Percentiles rank a stretch among this genome's conserved stretches.
phyloP scores from a whole-genome alignment of 2,113 vertebrate genomes.

The Ictalurus punctatus region DNA sequence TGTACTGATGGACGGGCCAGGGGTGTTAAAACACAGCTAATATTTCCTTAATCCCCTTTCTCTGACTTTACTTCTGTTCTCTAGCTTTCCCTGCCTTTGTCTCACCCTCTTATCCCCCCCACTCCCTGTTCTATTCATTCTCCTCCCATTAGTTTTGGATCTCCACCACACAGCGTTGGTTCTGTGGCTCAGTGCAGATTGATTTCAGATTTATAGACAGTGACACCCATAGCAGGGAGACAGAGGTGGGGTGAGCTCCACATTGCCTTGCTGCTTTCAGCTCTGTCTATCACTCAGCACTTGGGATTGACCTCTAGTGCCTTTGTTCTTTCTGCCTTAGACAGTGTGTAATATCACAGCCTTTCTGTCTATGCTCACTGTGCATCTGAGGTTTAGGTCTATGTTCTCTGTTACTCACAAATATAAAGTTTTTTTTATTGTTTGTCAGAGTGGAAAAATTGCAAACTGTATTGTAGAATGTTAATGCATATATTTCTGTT shows the following conservation, averaged over 20 bases:
- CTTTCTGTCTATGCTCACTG: neutral
- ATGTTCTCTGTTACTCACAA: neutral
- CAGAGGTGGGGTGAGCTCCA: conserved; percentile 4
- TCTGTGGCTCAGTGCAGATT: conserved; percentile 34
- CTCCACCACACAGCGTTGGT: neutral
- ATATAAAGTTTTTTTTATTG: neutral
- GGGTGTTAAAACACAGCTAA: conserved; percentile 30
- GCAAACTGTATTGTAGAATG: neutral
- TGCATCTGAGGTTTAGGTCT: neutral
- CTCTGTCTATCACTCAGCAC: conserved; percentile 14
- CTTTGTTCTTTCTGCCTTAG: neutral
- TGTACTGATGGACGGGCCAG: neutral
- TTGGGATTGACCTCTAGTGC: conserved; percentile 18
- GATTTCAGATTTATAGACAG: conserved; percentile 38
- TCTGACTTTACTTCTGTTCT: neutral
- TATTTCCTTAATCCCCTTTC: neutral
- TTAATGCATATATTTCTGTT: neutral
- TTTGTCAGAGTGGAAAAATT: neutral
- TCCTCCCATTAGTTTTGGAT: conserved; percentile 9
- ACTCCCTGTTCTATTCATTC: neutral
- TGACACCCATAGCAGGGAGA: conserved; percentile 25
- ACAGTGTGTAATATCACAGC: neutral
- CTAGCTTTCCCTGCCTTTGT: neutral
- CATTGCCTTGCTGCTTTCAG: conserved; percentile 12
- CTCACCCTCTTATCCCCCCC: neutral